Evolutionary conservation across 2,797 vertebrate genomes (phyloP).

Genomic region (Hylomyscus alleni): DNA sequence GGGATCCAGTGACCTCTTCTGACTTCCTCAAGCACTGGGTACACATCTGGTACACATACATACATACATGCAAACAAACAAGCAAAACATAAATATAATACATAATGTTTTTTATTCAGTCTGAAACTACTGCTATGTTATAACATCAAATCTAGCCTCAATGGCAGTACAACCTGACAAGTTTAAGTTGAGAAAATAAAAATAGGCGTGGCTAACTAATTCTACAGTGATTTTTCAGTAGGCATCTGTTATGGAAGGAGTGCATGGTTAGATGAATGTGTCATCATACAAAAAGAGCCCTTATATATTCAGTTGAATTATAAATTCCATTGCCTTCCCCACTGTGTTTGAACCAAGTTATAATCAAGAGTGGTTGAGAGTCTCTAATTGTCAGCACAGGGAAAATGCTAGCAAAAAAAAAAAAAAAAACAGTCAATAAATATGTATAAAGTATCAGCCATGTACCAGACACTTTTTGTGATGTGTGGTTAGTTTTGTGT

Average conservation of each 20-base stretch:
- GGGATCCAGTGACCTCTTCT: neutral
- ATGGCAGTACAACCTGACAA: neutral
- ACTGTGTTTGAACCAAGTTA: constrained; percentile 7
- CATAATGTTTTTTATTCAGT: neutral
- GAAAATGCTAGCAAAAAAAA: constrained; percentile 12
- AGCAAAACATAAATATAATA: neutral
- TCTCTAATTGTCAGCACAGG: neutral
- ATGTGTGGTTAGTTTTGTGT: neutral
- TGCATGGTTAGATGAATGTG: neutral
- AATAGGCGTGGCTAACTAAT: neutral
- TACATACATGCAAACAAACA: neutral
- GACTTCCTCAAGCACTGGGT: neutral
- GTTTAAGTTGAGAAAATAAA: neutral
- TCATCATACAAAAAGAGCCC: neutral
- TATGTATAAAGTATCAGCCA: neutral
- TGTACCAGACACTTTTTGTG: neutral
- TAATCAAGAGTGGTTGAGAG: neutral
- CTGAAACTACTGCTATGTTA: neutral
- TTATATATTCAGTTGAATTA: neutral
- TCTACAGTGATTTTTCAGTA: neutral
- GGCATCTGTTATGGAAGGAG: neutral
- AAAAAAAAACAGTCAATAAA: neutral
- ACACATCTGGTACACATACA: neutral
- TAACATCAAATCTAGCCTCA: neutral
- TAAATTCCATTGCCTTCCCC: neutral